Base-by-base conservation (phyloP, 2,113 vertebrate genomes). In the Callipepla californica region DNA sequence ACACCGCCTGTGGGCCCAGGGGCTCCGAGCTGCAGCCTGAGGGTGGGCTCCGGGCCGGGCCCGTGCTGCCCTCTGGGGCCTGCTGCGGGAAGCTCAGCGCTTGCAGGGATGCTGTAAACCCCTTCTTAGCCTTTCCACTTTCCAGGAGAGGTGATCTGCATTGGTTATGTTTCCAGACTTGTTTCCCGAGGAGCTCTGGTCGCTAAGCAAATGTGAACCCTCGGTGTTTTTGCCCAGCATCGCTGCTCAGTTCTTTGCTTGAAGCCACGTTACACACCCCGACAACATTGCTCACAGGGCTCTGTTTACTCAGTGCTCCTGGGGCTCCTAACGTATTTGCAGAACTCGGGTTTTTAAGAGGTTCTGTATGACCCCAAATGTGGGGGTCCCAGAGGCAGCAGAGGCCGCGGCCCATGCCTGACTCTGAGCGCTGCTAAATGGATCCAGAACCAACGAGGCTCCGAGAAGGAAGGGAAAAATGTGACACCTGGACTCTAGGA, bases 51-150 rank as follows among this genome's bases (percentile, higher is more conserved):
- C 18, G 9, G 18, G 57, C 66, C 85, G 97, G 95, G 96, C 94
- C 95, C 96, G 93, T 90, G 94, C 96, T 95, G 97, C 97, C 98
- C 97, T 98, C 98, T 98, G 34, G 97, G 96, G 98, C 96, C 95
- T 92, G 61, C 90, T 94, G 89, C 66, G 45, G 74, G 85, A 79
- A 93, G 63, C 58, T 81, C 79, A 21, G 15, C 0, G 21, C 65
- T 42, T 14, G 48, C 23, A 34, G 45, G 62, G 62, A 70, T 8
- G 2, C 8, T 9, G 40, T 23, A 59, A 19, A 67, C 42, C 48
- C n/a, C 58, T 47, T 44, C 42, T 78, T 16, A n/a, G 2, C 65
- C 1, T 61, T 92, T 85, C 15, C 7, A 11, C 87, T 94, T 89
- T 78, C 75, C 92, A 63, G 67, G 11, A 65, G 74, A 84, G 53